These are phyloP conservation scores for Aurelia sp. DNA, from an alignment of 30 jellyfish, hydroid and myxozoan genomes.

Conservation along the genomic window DNA sequence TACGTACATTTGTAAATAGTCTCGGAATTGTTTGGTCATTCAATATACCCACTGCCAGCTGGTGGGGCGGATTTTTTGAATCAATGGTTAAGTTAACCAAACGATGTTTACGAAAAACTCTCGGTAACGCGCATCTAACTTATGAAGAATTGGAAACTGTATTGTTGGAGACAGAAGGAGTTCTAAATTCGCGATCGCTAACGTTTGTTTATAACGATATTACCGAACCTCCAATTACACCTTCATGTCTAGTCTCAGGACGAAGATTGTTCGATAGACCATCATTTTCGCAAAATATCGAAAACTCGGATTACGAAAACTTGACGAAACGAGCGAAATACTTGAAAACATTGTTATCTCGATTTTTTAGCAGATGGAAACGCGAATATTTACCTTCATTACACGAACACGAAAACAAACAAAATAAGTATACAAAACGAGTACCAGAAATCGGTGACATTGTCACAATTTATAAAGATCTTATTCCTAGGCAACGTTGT, in stretches of 20 bases:
- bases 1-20: constrained; percentile 9
- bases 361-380: constrained; percentile 11
- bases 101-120: constrained; percentile 35
- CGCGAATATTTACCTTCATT: neutral
- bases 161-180: constrained; percentile 12
- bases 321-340: constrained; percentile 4
- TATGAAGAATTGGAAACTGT: constrained; percentile 13
- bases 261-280: neutral
- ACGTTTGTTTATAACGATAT: constrained; percentile 20
- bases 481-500: constrained; percentile 4
- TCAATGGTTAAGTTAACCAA: constrained; percentile 24
- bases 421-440: neutral
- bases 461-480: constrained; percentile 7
- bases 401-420: neutral
- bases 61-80: constrained; percentile 73
- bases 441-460: constrained; percentile 12
- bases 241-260: constrained; percentile 49
- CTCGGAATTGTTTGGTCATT: constrained; percentile 28
- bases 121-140: constrained; percentile 8
- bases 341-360: constrained; percentile 13
- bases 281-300: neutral
- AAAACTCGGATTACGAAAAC: neutral
- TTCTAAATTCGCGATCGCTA: constrained; percentile 48
- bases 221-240: constrained; percentile 31
- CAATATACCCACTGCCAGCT: constrained; percentile 36